Evolutionary conservation across 1,140 invertebrate genomes (phyloP).

Genomic region (Marisa cornuarietis): DNA sequence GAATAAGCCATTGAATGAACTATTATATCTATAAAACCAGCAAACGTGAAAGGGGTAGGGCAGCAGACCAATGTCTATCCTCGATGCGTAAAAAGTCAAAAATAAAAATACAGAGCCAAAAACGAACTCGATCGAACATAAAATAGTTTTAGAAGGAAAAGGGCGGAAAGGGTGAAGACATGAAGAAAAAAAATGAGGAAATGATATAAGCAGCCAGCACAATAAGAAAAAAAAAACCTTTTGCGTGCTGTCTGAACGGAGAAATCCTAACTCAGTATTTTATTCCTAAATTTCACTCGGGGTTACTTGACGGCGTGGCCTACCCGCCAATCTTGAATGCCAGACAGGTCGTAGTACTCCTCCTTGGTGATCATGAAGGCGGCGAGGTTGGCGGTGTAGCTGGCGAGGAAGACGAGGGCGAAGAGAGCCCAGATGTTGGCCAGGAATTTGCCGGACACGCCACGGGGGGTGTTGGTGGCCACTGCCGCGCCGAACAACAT

Average conservation of each 20-base stretch:
- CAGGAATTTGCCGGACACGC: conserved; percentile 93
- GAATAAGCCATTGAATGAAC: no score
- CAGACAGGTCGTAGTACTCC: conserved; percentile 93
- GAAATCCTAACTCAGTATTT: background rate
- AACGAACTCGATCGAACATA: background rate
- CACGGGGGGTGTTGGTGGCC: conserved; percentile 92
- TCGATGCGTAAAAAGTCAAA: background rate
- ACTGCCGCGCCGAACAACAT: conserved; percentile 97
- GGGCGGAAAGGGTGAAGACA: no score
- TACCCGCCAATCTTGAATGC: conserved; percentile 85
- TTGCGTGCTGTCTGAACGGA: background rate
- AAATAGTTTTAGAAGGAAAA: background rate
- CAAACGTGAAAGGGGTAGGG: no score
- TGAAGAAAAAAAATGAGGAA: no score
- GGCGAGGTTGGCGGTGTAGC: conserved; percentile 73
- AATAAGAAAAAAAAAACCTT: background rate
- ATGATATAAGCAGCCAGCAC: no score
- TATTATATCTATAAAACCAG: no score
- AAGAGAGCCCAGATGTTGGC: conserved; percentile 99
- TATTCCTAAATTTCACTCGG: background rate
- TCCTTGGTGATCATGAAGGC: conserved; percentile 99
- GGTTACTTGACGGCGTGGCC: background rate
- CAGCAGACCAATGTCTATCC: no score
- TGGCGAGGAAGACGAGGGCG: conserved; percentile 73
- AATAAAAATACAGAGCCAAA: background rate